Evolutionary conservation across 2,113 vertebrate species (phyloP).

Genomic region (Cochlearius cochlearius): DNA sequence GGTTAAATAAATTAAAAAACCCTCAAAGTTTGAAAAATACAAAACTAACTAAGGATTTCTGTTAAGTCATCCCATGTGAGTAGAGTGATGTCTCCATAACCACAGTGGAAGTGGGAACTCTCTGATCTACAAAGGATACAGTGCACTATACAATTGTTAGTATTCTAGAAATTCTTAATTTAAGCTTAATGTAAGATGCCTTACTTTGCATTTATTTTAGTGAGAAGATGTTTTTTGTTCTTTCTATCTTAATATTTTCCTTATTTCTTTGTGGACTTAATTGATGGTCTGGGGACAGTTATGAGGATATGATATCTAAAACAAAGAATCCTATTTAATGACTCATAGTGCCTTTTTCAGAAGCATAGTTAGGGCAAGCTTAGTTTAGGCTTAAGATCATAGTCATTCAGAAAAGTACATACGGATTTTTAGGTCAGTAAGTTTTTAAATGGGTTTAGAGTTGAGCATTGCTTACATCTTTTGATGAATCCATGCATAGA

Average conservation of each 20-base stretch:
- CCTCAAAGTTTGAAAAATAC: not conserved
- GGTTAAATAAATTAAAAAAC: not conserved
- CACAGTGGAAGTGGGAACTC: not conserved
- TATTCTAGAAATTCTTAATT: not conserved
- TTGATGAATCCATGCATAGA: not conserved
- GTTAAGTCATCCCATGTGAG: not conserved
- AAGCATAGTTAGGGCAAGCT: not conserved
- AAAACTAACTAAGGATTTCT: not conserved
- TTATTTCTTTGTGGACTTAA: not conserved
- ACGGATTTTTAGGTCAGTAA: not conserved
- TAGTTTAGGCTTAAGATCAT: not conserved
- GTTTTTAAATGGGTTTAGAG: not conserved
- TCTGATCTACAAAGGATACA: not conserved
- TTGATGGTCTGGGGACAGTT: not conserved
- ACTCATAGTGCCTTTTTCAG: not conserved
- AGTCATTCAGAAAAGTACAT: not conserved
- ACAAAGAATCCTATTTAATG: not conserved
- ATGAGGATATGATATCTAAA: not conserved
- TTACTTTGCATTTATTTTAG: not conserved
- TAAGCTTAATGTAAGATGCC: not conserved
- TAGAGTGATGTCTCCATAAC: not conserved
- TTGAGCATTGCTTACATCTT: not conserved
- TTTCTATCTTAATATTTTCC: not conserved
- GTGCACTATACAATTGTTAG: not conserved
- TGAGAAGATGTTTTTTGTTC: not conserved